Evolutionary conservation across 2,113 vertebrate genomes (phyloP).

Genomic region (Tyto alba): DNA sequence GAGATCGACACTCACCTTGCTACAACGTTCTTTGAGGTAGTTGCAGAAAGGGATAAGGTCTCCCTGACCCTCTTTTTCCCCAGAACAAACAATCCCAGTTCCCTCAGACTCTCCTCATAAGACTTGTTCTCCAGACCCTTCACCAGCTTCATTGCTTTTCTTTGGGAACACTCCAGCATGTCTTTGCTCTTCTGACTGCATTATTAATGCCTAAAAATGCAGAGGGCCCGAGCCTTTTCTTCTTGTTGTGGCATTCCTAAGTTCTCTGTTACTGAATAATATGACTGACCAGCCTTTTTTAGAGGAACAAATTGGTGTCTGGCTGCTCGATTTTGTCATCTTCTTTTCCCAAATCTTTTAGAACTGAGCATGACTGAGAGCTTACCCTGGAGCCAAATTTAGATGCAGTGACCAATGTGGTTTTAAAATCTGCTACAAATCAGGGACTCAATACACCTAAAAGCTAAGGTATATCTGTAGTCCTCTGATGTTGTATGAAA

Average conservation of each 20-base stretch:
- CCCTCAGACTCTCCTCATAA: neutral
- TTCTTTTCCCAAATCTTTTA: neutral
- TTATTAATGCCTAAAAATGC: neutral
- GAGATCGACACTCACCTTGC: rapidly evolving
- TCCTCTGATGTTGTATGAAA: neutral
- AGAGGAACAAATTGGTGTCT: neutral
- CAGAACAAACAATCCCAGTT: neutral
- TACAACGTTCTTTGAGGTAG: neutral
- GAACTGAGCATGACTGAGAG: neutral
- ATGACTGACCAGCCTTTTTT: neutral
- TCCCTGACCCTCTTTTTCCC: neutral
- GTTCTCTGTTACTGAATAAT: neutral
- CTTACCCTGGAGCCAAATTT: neutral
- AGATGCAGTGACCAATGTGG: neutral
- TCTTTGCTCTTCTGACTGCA: neutral
- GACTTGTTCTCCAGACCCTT: neutral
- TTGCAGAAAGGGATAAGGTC: neutral
- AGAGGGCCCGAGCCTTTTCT: neutral
- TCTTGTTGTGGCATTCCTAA: neutral
- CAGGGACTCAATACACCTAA: neutral
- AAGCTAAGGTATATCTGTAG: neutral
- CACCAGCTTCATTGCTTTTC: neutral
- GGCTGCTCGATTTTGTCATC: neutral
- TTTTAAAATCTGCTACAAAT: neutral
- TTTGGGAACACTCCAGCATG: rapidly evolving